A percentile compares a stretch with the other conserved stretches of the same genome.
phyloP scores from a whole-genome alignment of 2,888 invertebrate genomes.

The Omphaloscelis lunosa region DNA sequence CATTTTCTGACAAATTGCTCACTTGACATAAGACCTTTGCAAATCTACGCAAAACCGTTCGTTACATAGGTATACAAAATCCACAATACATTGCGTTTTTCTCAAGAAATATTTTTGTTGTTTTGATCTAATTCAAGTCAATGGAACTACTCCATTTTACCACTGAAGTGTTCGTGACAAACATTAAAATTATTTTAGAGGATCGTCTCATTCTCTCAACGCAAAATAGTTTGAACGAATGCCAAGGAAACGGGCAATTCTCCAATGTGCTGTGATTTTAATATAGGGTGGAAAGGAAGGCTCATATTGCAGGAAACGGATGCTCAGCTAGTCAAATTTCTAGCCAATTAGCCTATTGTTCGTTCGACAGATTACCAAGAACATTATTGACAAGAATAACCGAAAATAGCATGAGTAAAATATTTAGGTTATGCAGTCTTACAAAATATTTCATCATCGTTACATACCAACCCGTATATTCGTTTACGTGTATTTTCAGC shows the following conservation, averaged over 20 bases:
- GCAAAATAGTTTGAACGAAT: constrained; percentile 84
- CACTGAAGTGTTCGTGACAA: constrained; percentile 69
- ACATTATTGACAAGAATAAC: neutral
- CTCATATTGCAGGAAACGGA: constrained; percentile 67
- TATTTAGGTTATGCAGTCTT: constrained; percentile 11
- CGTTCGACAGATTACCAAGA: constrained; percentile 6
- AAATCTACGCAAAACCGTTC: constrained; percentile 4
- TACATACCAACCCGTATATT: constrained; percentile 30
- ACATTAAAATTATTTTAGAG: constrained; percentile 80
- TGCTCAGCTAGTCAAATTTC: constrained; percentile 37
- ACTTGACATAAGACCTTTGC: constrained; percentile 2
- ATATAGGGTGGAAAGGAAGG: constrained; percentile 71
- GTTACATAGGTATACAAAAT: constrained; percentile 11
- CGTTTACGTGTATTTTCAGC: constrained; percentile 41
- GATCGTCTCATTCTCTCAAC: constrained; percentile 78
- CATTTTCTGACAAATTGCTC: constrained; percentile 37
- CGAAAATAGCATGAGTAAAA: constrained; percentile 6
- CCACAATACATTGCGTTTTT: constrained; percentile 44
- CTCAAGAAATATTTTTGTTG: neutral
- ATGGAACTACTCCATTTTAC: constrained; percentile 48
- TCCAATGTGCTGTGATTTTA: constrained; percentile 76
- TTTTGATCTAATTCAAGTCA: constrained; percentile 25
- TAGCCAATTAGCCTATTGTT: constrained; percentile 32
- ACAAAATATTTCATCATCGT: constrained; percentile 56
- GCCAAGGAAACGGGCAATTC: constrained; percentile 82